Evolutionary conservation across 1,140 invertebrate species (phyloP).

Genomic region (Pogonomyrmex barbatus): DNA sequence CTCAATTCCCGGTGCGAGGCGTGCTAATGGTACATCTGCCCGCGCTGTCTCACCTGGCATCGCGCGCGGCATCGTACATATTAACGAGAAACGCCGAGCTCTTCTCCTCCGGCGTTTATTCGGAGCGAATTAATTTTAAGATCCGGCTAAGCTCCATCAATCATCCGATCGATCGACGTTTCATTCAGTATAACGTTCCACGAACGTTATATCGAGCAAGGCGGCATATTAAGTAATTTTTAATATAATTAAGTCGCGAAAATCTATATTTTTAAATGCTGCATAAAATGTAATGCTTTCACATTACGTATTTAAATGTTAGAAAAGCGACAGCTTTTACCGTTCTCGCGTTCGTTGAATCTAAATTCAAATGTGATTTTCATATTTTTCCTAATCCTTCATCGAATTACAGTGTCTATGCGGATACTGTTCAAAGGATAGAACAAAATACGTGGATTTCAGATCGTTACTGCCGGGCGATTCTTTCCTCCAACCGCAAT

Average conservation of each 20-base stretch:
- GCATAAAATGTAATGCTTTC: not conserved
- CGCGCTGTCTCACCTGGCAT: slow-evolving; percentile 24
- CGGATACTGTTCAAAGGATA: not conserved
- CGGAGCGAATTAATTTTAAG: slow-evolving; percentile 52
- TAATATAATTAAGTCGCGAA: not conserved
- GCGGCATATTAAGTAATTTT: not conserved
- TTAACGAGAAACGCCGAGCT: slow-evolving; percentile 51
- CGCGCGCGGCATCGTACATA: slow-evolving; percentile 30
- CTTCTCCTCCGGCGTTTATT: slow-evolving; percentile 11
- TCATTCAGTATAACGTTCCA: not conserved
- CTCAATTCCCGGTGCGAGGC: slow-evolving; percentile 67
- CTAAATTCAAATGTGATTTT: not conserved
- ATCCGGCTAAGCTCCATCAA: slow-evolving; percentile 10
- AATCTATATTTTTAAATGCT: not conserved
- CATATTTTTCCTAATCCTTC: not conserved
- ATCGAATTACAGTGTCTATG: slow-evolving; percentile 2
- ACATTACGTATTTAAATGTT: not conserved
- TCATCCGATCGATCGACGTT: slow-evolving; percentile 7
- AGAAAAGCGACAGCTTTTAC: not conserved
- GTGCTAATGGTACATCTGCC: slow-evolving; percentile 65
- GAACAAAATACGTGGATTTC: slow-evolving; percentile 3
- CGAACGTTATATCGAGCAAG: not conserved
- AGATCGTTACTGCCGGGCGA: slow-evolving; percentile 4
- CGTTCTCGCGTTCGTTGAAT: not conserved
- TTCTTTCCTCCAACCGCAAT: slow-evolving; percentile 6